Evolutionary conservation across 2,113 vertebrate species (phyloP).

Genomic region (Sinosuthora webbiana): DNA sequence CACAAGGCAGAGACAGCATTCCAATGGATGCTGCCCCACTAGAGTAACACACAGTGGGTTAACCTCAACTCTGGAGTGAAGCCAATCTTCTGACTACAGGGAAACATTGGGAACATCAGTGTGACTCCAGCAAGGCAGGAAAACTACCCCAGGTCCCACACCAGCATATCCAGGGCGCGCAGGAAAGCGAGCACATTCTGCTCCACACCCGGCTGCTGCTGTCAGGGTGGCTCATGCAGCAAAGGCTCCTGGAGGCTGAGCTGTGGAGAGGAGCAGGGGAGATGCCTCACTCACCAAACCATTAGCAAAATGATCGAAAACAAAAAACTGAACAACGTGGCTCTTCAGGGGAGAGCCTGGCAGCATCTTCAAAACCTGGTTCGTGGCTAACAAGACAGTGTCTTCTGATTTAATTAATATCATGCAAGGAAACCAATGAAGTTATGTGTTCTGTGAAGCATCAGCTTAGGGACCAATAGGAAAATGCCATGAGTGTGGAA

Average conservation of each 20-base stretch:
- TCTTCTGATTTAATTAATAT: not conserved
- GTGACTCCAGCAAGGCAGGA: not conserved
- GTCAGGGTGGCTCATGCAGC: not conserved
- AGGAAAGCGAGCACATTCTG: not conserved
- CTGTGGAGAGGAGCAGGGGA: not conserved
- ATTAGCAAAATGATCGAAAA: not conserved
- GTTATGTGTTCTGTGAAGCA: not conserved
- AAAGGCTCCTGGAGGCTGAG: not conserved
- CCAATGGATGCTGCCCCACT: not conserved
- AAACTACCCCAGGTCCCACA: not conserved
- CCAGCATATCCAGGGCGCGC: rapidly evolving
- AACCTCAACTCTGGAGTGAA: not conserved
- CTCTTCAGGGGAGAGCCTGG: not conserved
- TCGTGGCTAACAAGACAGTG: not conserved
- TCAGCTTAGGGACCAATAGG: not conserved
- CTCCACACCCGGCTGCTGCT: rapidly evolving
- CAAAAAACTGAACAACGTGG: not conserved
- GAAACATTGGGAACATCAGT: not conserved
- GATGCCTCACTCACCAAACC: not conserved
- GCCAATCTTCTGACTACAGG: not conserved
- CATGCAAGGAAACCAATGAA: not conserved
- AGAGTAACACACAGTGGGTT: not conserved
- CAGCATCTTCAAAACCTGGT: not conserved
- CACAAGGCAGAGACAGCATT: not conserved
- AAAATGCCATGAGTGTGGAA: not conserved